Base-by-base conservation (phyloP, 2,113 vertebrate genomes). In the Promerops cafer region DNA sequence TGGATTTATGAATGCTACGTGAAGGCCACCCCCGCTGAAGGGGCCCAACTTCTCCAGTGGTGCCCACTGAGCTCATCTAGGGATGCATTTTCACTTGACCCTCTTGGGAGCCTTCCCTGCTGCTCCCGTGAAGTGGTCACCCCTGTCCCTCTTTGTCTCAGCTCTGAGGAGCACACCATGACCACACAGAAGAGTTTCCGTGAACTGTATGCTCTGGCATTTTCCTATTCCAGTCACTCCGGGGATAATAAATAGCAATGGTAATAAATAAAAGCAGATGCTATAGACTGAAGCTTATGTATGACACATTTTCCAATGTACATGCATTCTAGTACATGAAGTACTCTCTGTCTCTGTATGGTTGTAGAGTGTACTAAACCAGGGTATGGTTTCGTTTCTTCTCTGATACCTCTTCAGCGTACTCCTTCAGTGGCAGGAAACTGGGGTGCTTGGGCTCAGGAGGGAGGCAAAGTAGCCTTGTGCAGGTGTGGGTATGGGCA, bases 231-330 rank as follows among this genome's bases (percentile, higher is more conserved):
- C 42, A 13, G 65, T 59, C 64, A 66, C 54, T 86, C 47, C 33
- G 47, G 50, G 59, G 59, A 45, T 61, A 50, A 83, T 40, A 59
- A 82, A 75, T 71, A 82, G n/a, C 61, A 85, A 59, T 53, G 12
- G 37, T 57, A 92, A 83, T 65, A 77, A 92, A 68, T 77, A 78
- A 84, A 89, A 89, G 15, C 77, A 75, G 45, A 59, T 82, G 60
- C 35, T 81, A 47, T 78, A 84, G 56, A 42, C 23, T 20, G 52
- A 47, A 84, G 30, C 17, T 66, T 54, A 15, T 39, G 52, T 37
- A 35, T 68, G 61, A 83, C 44, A 61, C 27, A 45, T 91, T 87
- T 95, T 87, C 61, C 53, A 63, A 6, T 50, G 39, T 35, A 71
- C 0, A 1, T 15, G 13, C 0, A 0, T 39, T 66, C 68, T 75